Conservation (phyloP, 2,888 invertebrate species). For the Baronia brevicornis region DNA sequence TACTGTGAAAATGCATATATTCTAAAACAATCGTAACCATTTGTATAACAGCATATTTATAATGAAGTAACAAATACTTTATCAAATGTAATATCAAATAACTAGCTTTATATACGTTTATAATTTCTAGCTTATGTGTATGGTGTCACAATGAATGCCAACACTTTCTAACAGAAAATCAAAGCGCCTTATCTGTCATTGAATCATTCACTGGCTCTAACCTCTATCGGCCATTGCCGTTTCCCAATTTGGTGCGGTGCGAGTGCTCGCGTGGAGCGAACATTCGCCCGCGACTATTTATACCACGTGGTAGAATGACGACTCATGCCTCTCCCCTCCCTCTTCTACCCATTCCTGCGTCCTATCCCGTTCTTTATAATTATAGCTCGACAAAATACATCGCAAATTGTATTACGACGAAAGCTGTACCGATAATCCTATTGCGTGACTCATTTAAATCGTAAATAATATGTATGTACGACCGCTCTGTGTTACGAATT, state of each 20-base stretch:
- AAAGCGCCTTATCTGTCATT: slow-evolving; percentile 6
- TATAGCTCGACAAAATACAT: slow-evolving; percentile 62
- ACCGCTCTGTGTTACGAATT: neutral
- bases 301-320: slow-evolving; percentile 51
- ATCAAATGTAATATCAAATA: too few species aligned
- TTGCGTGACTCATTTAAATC: slow-evolving; percentile 35
- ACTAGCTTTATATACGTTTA: too few species aligned
- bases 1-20: too few species aligned
- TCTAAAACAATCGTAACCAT: too few species aligned
- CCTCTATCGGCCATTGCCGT: slow-evolving; percentile 31
- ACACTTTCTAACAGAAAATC: neutral
- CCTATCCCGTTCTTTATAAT: slow-evolving; percentile 51
- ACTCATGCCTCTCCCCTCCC: slow-evolving; percentile 20
- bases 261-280: slow-evolving; percentile 42
- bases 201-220: slow-evolving; percentile 12
- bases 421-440: slow-evolving; percentile 31
- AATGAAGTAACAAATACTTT: too few species aligned
- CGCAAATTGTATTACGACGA: slow-evolving; percentile 39
- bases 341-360: slow-evolving; percentile 18
- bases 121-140: too few species aligned
- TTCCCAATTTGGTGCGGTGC: slow-evolving; percentile 65
- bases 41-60: too few species aligned
- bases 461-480: slow-evolving; percentile 23
- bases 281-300: slow-evolving; percentile 65
- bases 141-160: neutral